phyloP scores from a whole-genome alignment of 64 coral and sea anemone species.

The Montipora efflorescens region DNA sequence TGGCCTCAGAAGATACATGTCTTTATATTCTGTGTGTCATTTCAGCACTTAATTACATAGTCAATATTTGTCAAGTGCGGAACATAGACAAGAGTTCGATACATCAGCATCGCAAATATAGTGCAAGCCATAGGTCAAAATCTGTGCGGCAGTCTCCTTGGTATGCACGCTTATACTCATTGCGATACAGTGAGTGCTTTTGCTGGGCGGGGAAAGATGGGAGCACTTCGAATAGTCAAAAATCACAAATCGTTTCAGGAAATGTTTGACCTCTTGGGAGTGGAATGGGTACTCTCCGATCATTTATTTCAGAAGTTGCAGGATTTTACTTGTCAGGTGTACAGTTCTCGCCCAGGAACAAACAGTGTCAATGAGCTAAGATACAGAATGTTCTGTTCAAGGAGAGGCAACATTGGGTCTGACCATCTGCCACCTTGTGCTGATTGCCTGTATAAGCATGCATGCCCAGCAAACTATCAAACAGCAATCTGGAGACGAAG shows the following conservation, averaged over 20 bases:
- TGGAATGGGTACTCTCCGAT: slow-evolving; percentile 1
- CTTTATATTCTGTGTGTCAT: slow-evolving; percentile 60
- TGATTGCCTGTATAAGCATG: slow-evolving; percentile 54
- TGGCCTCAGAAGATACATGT: slow-evolving; percentile 71
- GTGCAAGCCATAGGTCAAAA: slow-evolving; percentile 1
- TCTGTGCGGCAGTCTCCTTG: slow-evolving; percentile 48
- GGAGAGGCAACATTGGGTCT: slow-evolving; percentile 57
- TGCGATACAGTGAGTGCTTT: slow-evolving; percentile 63
- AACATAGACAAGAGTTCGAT: slow-evolving; percentile 22
- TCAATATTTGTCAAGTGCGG: slow-evolving; percentile 27
- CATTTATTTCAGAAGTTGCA: slow-evolving; percentile 57
- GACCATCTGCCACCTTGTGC: slow-evolving; percentile 46
- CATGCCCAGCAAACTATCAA: slow-evolving; percentile 58
- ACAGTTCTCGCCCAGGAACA: too few relatives aligned
- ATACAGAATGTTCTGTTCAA: slow-evolving; percentile 67
- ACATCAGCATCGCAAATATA: slow-evolving; percentile 42
- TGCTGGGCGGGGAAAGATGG: slow-evolving; percentile 40
- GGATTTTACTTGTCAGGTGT: slow-evolving; percentile 19
- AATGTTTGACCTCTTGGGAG: too few relatives aligned
- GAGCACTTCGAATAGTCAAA: slow-evolving; percentile 49
- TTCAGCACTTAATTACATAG: slow-evolving; percentile 55
- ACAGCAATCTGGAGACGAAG: slow-evolving; percentile 59
- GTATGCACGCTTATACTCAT: slow-evolving; percentile 44
- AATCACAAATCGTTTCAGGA: not conserved
- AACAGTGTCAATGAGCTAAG: slow-evolving; percentile 20